phyloP scores from a whole-genome alignment of 2,797 vertebrate genomes.

The Calcarius lapponicus region DNA sequence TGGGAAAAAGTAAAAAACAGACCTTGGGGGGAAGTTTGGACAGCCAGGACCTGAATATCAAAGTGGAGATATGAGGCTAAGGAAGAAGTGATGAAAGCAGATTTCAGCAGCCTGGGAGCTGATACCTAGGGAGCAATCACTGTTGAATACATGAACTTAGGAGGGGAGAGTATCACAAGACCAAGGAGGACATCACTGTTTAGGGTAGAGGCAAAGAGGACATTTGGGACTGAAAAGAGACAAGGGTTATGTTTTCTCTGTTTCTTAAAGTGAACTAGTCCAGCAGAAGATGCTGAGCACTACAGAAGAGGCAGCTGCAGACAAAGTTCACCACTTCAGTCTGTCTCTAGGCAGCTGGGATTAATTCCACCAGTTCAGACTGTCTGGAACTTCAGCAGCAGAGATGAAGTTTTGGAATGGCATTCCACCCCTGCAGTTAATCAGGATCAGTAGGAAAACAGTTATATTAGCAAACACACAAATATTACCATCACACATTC shows the following conservation, averaged over 20 bases:
- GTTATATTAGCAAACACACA: not conserved
- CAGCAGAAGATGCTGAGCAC: not conserved
- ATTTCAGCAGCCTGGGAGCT: not conserved
- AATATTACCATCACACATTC: not conserved
- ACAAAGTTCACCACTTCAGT: not conserved
- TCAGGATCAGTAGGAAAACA: not conserved
- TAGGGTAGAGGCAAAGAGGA: not conserved
- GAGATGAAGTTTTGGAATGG: not conserved
- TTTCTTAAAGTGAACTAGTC: not conserved
- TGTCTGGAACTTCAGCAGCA: not conserved
- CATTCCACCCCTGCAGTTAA: conserved; percentile 1
- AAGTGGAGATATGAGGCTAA: not conserved
- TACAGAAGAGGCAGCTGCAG: not conserved
- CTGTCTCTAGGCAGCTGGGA: not conserved
- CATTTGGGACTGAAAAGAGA: not conserved
- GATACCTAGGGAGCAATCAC: not conserved
- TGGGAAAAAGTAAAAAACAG: not conserved
- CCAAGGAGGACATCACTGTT: not conserved
- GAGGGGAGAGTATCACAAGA: not conserved
- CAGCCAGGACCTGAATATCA: not conserved
- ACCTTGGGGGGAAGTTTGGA: not conserved
- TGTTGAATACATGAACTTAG: not conserved
- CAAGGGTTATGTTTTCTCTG: not conserved
- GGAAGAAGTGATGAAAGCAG: not conserved
- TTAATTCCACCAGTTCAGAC: conserved; percentile 21